phyloP scores from a whole-genome alignment of 1,140 invertebrate species.

The Pseudomyrmex sp. region DNA sequence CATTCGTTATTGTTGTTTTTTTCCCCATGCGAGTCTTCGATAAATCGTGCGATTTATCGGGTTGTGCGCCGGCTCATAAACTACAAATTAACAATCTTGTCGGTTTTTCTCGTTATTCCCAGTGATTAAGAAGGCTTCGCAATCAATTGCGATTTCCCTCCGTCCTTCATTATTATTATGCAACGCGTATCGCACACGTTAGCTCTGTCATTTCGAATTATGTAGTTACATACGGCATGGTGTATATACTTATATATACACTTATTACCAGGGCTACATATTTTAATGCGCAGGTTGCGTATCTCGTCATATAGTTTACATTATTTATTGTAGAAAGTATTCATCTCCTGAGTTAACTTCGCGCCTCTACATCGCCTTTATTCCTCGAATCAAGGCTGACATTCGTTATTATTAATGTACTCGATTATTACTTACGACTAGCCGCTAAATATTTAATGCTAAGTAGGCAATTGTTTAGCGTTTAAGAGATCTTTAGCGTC shows the following conservation, averaged over 20 bases:
- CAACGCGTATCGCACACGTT: neutral
- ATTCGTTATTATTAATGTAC: slow-evolving; percentile 52
- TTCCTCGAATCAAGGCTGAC: slow-evolving; percentile 25
- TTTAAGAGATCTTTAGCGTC: slow-evolving; percentile 64
- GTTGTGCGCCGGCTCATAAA: slow-evolving; percentile 18
- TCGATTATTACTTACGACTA: slow-evolving; percentile 53
- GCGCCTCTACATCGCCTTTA: slow-evolving; percentile 19
- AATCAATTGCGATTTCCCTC: slow-evolving; percentile 34
- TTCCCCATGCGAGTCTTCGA: slow-evolving; percentile 2
- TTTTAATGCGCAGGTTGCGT: slow-evolving; percentile 24
- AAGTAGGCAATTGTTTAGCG: slow-evolving; percentile 73
- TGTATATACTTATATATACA: too few species aligned
- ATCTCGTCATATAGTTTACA: slow-evolving; percentile 45
- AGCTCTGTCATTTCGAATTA: too few species aligned
- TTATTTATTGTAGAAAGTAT: slow-evolving; percentile 70
- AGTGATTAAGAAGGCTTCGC: slow-evolving; percentile 25
- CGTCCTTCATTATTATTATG: slow-evolving; percentile 1
- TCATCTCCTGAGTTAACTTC: slow-evolving; percentile 32
- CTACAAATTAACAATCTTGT: slow-evolving; percentile 35
- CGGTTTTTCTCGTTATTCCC: slow-evolving; percentile 35
- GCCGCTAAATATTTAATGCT: slow-evolving; percentile 64
- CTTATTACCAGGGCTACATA: too few species aligned
- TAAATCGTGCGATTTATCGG: slow-evolving; percentile 53
- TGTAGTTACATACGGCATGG: too few species aligned
- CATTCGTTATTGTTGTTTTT: slow-evolving; percentile 17